Evolutionary conservation across 2,797 vertebrate genomes (phyloP).

Genomic region (Malacoctenus gilli): DNA sequence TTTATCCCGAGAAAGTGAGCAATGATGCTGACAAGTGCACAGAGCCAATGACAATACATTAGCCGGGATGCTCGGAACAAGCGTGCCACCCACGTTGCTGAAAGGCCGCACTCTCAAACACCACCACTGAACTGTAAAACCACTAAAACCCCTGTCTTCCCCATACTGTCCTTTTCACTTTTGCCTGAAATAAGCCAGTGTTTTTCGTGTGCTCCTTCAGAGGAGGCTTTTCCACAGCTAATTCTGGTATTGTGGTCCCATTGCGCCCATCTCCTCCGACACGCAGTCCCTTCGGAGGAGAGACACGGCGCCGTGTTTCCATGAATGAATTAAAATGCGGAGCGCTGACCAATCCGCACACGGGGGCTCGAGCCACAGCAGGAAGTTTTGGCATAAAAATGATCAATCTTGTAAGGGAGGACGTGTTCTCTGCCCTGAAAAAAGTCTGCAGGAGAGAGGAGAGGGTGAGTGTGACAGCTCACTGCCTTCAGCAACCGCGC

Average conservation of each 20-base stretch:
- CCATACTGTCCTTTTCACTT: slow-evolving; percentile 92
- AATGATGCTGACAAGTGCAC: slow-evolving; percentile 94
- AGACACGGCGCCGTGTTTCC: slow-evolving; percentile 63
- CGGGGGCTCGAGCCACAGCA: slow-evolving; percentile 47
- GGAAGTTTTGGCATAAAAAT: slow-evolving; percentile 66
- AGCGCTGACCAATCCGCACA: slow-evolving; percentile 66
- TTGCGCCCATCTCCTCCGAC: slow-evolving; percentile 50
- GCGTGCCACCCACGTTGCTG: slow-evolving; percentile 98
- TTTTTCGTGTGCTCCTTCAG: slow-evolving; percentile 59
- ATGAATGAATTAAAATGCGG: slow-evolving; percentile 69
- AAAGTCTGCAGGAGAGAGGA: slow-evolving; percentile 35
- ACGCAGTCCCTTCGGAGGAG: slow-evolving; percentile 49
- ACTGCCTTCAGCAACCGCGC: slow-evolving; percentile 48
- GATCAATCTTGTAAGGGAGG: slow-evolving; percentile 65
- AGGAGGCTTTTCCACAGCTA: slow-evolving; percentile 70
- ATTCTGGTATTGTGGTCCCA: slow-evolving; percentile 67
- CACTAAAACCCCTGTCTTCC: slow-evolving; percentile 92
- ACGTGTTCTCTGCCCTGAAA: slow-evolving; percentile 46
- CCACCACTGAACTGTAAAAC: slow-evolving; percentile 96
- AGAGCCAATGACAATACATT: slow-evolving; percentile 97
- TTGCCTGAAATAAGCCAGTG: slow-evolving; percentile 88
- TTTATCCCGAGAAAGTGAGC: slow-evolving; percentile 95
- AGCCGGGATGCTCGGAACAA: slow-evolving; percentile 89
- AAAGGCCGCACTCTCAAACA: slow-evolving; percentile 92
- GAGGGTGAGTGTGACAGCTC: slow-evolving; percentile 53